Conservation (phyloP, 2,888 invertebrate genomes). For the Caenorhabditis wallacei region DNA sequence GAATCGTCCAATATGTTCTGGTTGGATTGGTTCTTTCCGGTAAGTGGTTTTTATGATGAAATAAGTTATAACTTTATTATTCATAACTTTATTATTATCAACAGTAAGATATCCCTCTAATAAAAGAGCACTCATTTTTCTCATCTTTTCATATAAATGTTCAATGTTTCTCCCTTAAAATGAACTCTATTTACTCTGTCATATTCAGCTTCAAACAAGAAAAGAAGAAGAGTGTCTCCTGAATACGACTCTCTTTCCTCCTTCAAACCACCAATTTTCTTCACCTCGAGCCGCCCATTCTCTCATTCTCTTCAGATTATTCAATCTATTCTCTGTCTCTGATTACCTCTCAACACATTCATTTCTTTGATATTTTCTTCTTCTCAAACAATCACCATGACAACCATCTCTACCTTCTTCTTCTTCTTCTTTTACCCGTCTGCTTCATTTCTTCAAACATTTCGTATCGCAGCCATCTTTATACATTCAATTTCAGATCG, state of each 20-base stretch:
- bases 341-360: conserved; percentile 13
- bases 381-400: conserved; percentile 38
- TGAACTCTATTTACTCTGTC: no score
- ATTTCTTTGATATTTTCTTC: conserved; percentile 10
- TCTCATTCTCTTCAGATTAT: conserved; percentile 1
- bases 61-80: no score
- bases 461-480: neutral
- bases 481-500: conserved; percentile 19
- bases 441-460: neutral
- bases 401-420: no score
- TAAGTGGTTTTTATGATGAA: no score
- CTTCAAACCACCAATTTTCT: conserved; percentile 1
- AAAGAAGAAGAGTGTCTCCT: no score
- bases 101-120: no score
- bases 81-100: no score
- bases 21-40: conserved; percentile 48
- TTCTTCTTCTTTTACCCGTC: no score
- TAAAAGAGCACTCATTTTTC: no score
- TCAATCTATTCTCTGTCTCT: conserved; percentile 10
- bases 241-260: neutral
- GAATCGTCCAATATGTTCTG: conserved; percentile 11
- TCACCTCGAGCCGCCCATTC: neutral
- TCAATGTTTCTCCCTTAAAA: no score
- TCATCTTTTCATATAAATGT: no score
- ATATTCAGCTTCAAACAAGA: neutral